Conservation (phyloP, 2,113 vertebrate species). For the Ceyx cyanopectus region DNA sequence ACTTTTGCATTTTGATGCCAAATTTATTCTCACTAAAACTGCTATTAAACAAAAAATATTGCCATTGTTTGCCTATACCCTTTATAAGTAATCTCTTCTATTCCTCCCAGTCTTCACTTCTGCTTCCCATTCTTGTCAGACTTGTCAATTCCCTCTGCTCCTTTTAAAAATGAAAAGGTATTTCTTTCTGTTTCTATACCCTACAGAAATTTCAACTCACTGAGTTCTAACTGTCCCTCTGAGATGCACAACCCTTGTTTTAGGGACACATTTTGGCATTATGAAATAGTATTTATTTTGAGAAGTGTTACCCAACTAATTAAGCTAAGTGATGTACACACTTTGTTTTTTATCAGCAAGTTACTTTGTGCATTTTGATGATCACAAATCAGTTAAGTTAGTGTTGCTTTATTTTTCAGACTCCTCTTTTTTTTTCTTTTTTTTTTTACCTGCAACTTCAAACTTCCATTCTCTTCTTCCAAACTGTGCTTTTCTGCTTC, state of each 20-base stretch:
- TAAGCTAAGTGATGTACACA: neutral
- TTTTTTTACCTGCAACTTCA: slow-evolving; percentile 61
- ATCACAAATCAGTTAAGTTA: neutral
- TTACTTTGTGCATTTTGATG: neutral
- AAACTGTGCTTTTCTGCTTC: slow-evolving; percentile 51
- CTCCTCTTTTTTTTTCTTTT: neutral
- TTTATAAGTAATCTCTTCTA: neutral
- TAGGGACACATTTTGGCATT: neutral
- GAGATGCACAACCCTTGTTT: neutral
- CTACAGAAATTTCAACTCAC: neutral
- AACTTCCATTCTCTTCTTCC: slow-evolving; percentile 64
- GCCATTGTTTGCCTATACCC: neutral
- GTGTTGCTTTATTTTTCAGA: neutral
- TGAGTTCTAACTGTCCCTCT: neutral
- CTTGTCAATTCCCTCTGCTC: neutral
- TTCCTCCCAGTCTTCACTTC: neutral
- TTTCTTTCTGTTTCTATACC: neutral
- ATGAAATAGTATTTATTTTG: neutral
- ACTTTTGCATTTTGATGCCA: neutral
- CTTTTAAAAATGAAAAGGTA: neutral
- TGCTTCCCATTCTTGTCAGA: neutral
- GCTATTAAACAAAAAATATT: neutral
- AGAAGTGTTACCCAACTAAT: neutral
- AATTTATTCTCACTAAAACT: neutral
- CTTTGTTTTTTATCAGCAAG: neutral